Conservation (phyloP, 2,888 invertebrate genomes). For the Drosophila crucigera region DNA sequence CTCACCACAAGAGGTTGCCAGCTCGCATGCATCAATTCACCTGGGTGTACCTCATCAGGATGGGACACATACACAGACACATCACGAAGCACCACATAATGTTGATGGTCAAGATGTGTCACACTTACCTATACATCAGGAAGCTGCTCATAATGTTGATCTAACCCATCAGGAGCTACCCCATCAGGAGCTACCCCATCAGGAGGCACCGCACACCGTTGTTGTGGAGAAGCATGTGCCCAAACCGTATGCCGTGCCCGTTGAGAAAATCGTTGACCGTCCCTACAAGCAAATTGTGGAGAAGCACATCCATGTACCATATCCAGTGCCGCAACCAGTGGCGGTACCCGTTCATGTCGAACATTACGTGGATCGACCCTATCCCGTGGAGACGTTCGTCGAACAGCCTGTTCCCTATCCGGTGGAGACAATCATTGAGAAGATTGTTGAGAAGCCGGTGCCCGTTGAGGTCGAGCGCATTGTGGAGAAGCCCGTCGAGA, state of each 20-base stretch:
- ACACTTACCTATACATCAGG: not conserved
- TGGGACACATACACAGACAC: not conserved
- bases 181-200: slow-evolving; percentile 7
- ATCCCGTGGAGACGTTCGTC: slow-evolving; percentile 83
- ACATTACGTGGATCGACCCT: slow-evolving; percentile 86
- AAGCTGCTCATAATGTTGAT: not conserved
- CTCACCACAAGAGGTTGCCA: slow-evolving; percentile 58
- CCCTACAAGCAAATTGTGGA: slow-evolving; percentile 86
- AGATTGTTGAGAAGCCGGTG: slow-evolving; percentile 86
- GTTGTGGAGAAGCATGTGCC: slow-evolving; percentile 85
- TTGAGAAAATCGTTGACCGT: slow-evolving; percentile 84
- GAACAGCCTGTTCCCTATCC: slow-evolving; percentile 86
- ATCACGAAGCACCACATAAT: not conserved
- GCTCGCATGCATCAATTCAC: slow-evolving; percentile 45
- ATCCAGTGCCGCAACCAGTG: slow-evolving; percentile 86
- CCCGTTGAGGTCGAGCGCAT: slow-evolving; percentile 85
- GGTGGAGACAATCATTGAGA: slow-evolving; percentile 86
- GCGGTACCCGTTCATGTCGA: slow-evolving; percentile 86
- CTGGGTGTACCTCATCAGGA: slow-evolving; percentile 28
- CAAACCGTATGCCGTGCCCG: slow-evolving; percentile 84
- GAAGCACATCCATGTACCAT: slow-evolving; percentile 86
- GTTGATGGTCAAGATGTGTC: not conserved
- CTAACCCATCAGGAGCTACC: not conserved
- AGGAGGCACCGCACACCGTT: not conserved
- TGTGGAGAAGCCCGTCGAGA: slow-evolving; percentile 87